Evolutionary conservation across 2,888 invertebrate species (phyloP), one percentile per base, ranked within the genome.

Genomic region (Lasioglossum lativentre): DNA sequence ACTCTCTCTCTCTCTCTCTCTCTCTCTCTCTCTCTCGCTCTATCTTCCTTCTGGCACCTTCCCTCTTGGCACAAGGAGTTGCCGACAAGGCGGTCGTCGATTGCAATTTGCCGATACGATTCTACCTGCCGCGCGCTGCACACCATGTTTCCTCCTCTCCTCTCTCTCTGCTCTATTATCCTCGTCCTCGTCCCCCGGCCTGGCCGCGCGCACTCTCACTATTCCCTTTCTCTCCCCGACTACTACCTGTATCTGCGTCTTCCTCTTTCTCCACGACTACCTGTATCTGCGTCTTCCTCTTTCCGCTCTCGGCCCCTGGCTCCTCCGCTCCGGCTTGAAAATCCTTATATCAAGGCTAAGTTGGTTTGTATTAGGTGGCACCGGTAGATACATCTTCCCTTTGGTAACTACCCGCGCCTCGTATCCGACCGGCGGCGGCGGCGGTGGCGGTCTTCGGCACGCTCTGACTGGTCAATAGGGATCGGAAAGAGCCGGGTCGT

Each of bases 71-170:
- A 89, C 87, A 85, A 90, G 89, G 89, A 93, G 90, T 93, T 90
- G 90, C 93, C 93, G 93, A 93, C 92, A 92, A 93, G 92, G 89
- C 91, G 91, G 92, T 92, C 93, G 92, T 92, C 94, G 94, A 94
- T 94, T 93, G 94, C 93, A 94, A 93, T 94, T 94, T 93, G 88
- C 94, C 93, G 94, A 94, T 94, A 94, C 93, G 91, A 94, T 94
- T 94, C 93, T 94, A 90, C 92, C 91, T 93, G 93, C 92, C 88
- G 89, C 88, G 89, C 91, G 83, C 83, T 91, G 90, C 90, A 85
- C 91, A 83, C 80, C 88, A 80, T 78, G 77, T 78, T 87, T 78
- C 78, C 83, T 75, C 80, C 71, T 38, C 72, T 75, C 78, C 73
- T 78, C 80, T 79, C 66, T 74, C 59, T 68, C 82, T 63, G 63